Conservation (phyloP, 2,113 vertebrate species). For the Plotosus lineatus region DNA sequence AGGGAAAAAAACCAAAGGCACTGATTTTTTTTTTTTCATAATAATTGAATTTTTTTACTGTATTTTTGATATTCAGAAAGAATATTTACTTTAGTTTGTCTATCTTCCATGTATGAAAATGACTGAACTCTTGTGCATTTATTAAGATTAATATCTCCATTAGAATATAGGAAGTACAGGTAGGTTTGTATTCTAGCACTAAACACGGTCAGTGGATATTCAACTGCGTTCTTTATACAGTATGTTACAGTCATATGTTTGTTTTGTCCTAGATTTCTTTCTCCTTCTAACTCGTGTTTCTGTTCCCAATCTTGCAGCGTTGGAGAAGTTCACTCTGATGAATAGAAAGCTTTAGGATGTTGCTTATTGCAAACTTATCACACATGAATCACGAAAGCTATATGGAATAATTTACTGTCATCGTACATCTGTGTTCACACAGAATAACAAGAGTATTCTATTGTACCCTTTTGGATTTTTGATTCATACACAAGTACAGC, state of each 20-base stretch:
- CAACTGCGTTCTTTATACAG: background rate
- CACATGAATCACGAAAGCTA: background rate
- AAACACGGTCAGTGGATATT: background rate
- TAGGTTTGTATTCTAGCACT: slow-evolving; percentile 11
- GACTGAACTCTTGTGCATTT: slow-evolving; percentile 25
- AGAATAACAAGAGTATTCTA: background rate
- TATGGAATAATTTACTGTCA: background rate
- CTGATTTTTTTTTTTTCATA: slow-evolving; percentile 18
- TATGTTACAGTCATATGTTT: background rate
- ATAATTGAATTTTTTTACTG: slow-evolving; percentile 8
- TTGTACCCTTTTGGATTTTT: background rate
- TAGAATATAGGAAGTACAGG: slow-evolving; percentile 29
- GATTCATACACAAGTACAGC: background rate
- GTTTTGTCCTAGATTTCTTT: background rate
- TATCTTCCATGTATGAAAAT: slow-evolving; percentile 10
- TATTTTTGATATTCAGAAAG: slow-evolving; percentile 32
- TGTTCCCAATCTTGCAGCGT: background rate
- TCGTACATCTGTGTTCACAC: background rate
- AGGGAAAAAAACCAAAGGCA: background rate
- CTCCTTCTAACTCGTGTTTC: background rate
- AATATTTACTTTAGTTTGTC: slow-evolving; percentile 21
- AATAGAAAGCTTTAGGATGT: background rate
- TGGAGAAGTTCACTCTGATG: background rate
- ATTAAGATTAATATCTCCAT: slow-evolving; percentile 10
- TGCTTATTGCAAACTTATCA: slow-evolving; percentile 1